A percentile compares a stretch with the other conserved stretches of the same genome.
phyloP scores from a whole-genome alignment of 2,797 vertebrate genomes.

The Tangara arthus region DNA sequence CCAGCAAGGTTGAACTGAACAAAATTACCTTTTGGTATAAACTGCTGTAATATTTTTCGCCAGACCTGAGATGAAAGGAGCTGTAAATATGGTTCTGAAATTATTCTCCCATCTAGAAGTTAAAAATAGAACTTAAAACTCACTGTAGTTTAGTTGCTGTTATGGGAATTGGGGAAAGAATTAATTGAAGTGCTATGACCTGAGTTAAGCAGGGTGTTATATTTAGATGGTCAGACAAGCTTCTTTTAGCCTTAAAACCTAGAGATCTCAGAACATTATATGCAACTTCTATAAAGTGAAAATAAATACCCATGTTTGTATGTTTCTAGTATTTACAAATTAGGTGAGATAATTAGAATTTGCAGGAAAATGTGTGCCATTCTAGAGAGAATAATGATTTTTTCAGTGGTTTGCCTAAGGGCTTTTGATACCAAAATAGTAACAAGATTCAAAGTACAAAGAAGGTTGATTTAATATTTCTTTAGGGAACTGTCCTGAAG shows the following conservation, averaged over 20 bases:
- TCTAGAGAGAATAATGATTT: not conserved
- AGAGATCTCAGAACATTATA: not conserved
- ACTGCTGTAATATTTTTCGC: not conserved
- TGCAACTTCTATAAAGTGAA: not conserved
- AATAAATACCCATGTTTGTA: not conserved
- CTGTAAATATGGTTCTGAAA: conserved; percentile 6
- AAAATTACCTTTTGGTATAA: not conserved
- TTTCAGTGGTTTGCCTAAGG: conserved; percentile 6
- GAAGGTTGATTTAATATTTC: conserved; percentile 31
- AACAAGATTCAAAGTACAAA: conserved; percentile 29
- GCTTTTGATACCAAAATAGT: conserved; percentile 41
- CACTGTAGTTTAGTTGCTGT: not conserved
- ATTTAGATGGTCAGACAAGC: not conserved
- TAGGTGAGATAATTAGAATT: not conserved
- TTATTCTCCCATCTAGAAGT: not conserved
- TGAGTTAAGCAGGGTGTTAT: not conserved
- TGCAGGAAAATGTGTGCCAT: not conserved
- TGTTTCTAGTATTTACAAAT: not conserved
- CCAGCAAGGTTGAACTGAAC: not conserved
- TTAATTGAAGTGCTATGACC: conserved; percentile 10
- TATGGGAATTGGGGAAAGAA: not conserved
- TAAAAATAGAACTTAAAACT: not conserved
- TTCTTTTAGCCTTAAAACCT: not conserved
- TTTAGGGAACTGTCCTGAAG: conserved; percentile 43
- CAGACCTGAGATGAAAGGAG: not conserved